Percentiles rank a stretch among this genome's conserved stretches.
Evolutionary conservation across 1,140 invertebrate genomes (phyloP).

Genomic region (Hyposmocoma kahamanoa): DNA sequence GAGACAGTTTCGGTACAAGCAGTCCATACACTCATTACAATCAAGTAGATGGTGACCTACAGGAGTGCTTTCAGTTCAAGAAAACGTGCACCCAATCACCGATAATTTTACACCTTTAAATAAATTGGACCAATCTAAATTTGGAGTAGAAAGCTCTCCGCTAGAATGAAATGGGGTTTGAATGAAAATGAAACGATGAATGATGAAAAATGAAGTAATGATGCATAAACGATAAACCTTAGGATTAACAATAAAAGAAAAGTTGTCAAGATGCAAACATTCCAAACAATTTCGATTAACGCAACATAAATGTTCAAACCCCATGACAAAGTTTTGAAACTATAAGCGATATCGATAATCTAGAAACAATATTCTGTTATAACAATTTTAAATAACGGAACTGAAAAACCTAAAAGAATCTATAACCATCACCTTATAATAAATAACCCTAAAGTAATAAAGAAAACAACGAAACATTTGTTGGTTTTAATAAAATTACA

Average conservation of each 20-base stretch:
- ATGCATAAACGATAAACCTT: constrained; percentile 51
- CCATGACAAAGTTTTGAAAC: constrained; percentile 54
- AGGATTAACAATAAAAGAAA: constrained; percentile 54
- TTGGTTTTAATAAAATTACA: too few species aligned
- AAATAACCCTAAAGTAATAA: constrained; percentile 18
- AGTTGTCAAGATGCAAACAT: constrained; percentile 74
- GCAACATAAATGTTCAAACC: constrained; percentile 70
- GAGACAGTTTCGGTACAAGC: not conserved
- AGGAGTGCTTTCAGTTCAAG: constrained; percentile 63
- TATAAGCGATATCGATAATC: constrained; percentile 8
- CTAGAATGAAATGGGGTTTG: constrained; percentile 70
- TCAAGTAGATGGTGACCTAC: constrained; percentile 39
- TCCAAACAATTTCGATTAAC: constrained; percentile 56
- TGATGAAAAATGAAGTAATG: constrained; percentile 45
- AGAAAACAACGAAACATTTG: too few species aligned
- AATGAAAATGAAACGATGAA: constrained; percentile 52
- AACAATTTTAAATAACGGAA: not conserved
- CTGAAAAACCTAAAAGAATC: not conserved
- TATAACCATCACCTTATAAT: constrained; percentile 49
- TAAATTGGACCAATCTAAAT: not conserved
- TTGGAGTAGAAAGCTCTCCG: constrained; percentile 55
- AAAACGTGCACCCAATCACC: constrained; percentile 70
- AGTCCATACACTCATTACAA: constrained; percentile 37
- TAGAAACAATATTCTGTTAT: not conserved
- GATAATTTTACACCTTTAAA: constrained; percentile 8